Conservation (phyloP, 1,140 invertebrate species). For the Atopsyche davidsoni region DNA sequence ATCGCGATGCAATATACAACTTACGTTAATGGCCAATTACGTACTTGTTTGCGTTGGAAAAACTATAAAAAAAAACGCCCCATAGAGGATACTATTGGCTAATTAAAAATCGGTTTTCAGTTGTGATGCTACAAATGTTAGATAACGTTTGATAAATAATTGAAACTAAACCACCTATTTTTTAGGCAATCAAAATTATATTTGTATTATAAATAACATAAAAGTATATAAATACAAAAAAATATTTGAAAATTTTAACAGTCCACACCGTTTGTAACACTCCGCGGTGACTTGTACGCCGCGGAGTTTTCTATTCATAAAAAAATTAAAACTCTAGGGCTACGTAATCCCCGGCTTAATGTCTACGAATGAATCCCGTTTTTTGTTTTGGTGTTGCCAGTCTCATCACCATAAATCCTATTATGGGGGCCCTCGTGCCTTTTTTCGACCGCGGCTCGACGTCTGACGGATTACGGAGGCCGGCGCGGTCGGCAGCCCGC, state of each 20-base stretch:
- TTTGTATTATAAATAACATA: background rate
- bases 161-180: no score
- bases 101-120: no score
- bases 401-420: constrained; percentile 32
- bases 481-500: background rate
- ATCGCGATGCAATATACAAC: no score
- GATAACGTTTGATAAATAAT: no score
- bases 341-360: constrained; percentile 28
- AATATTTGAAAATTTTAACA: background rate
- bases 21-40: no score
- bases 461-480: constrained; percentile 2
- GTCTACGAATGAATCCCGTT: constrained; percentile 27
- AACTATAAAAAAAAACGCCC: no score
- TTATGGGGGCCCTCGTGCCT: constrained; percentile 14
- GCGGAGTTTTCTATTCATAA: background rate
- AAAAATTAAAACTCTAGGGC: constrained; percentile 22
- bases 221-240: background rate
- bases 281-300: background rate
- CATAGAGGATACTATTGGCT: no score
- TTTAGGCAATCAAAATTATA: no score
- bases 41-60: no score
- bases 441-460: constrained; percentile 1
- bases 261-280: background rate
- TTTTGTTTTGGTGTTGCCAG: constrained; percentile 26
- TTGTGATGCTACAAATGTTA: no score